Percentiles rank a stretch among this genome's conserved stretches.
These are phyloP conservation scores for Prosopocoilus inquinatus DNA, from an alignment of 2,888 invertebrate genomes.

Conservation along the genomic window DNA sequence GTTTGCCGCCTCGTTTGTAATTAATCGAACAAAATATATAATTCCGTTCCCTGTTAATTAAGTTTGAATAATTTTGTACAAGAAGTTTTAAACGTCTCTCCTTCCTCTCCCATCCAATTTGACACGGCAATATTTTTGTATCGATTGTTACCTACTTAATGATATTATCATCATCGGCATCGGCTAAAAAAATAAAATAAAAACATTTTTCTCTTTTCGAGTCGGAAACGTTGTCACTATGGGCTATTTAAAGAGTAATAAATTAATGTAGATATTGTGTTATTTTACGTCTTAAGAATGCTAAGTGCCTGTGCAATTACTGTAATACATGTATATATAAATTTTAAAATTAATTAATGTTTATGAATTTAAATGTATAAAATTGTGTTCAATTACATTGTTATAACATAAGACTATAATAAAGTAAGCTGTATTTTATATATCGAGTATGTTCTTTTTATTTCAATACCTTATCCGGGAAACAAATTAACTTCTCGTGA, in stretches of 20 bases:
- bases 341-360: slow-evolving; percentile 23
- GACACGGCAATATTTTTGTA: slow-evolving; percentile 11
- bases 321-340: slow-evolving; percentile 28
- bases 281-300: slow-evolving; percentile 12
- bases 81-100: slow-evolving; percentile 11
- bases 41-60: no score
- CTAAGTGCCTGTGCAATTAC: slow-evolving; percentile 24
- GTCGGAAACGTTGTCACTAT: neutral
- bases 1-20: no score
- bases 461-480: neutral
- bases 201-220: slow-evolving; percentile 13
- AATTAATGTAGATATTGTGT: slow-evolving; percentile 21
- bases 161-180: slow-evolving; percentile 8
- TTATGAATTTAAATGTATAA: slow-evolving; percentile 25
- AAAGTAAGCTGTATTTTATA: slow-evolving; percentile 20
- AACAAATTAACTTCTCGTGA: no score
- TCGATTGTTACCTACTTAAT: slow-evolving; percentile 20
- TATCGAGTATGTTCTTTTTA: neutral
- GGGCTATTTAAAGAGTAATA: slow-evolving; percentile 5
- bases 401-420: slow-evolving; percentile 20
- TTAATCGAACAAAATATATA: no score
- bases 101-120: neutral
- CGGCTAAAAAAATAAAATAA: slow-evolving; percentile 13
- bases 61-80: slow-evolving; percentile 13
- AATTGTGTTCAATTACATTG: slow-evolving; percentile 24